Evolutionary conservation across 2,113 vertebrate species (phyloP).

Genomic region (Hydrolagus affinis): DNA sequence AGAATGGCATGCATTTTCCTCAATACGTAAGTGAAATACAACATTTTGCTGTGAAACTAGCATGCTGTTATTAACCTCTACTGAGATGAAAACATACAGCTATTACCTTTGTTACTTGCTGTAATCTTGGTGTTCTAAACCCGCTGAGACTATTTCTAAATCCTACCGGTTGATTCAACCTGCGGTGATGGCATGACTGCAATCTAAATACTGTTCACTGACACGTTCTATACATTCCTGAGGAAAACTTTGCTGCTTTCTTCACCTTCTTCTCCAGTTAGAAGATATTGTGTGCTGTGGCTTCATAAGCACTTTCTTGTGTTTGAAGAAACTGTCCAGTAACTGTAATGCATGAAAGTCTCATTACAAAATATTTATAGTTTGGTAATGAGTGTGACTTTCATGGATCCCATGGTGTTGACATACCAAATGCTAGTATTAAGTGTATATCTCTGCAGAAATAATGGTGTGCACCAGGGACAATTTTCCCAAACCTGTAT

Average conservation of each 20-base stretch:
- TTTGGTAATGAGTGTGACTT: background rate
- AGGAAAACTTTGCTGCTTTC: background rate
- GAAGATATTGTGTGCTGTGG: background rate
- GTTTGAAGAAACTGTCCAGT: constrained; percentile 2
- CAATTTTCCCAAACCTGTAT: background rate
- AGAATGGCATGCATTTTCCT: constrained; percentile 89
- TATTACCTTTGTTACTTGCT: constrained; percentile 50
- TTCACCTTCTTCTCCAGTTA: background rate
- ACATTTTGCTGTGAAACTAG: constrained; percentile 65
- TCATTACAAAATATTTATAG: background rate
- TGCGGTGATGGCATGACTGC: background rate
- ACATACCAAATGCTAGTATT: background rate
- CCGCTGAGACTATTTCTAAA: background rate
- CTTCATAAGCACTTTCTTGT: background rate
- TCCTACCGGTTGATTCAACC: background rate
- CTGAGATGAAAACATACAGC: constrained; percentile 60
- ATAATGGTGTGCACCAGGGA: background rate
- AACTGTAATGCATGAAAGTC: constrained; percentile 4
- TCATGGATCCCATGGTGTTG: background rate
- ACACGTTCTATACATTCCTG: background rate
- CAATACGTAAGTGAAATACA: constrained; percentile 83
- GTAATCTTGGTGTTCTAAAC: background rate
- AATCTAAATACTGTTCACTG: background rate
- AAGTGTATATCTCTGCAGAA: background rate
- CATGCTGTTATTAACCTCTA: constrained; percentile 78